These are phyloP conservation scores for Bombus breviceps DNA, from an alignment of 1,140 invertebrate species.

Conservation along the genomic window DNA sequence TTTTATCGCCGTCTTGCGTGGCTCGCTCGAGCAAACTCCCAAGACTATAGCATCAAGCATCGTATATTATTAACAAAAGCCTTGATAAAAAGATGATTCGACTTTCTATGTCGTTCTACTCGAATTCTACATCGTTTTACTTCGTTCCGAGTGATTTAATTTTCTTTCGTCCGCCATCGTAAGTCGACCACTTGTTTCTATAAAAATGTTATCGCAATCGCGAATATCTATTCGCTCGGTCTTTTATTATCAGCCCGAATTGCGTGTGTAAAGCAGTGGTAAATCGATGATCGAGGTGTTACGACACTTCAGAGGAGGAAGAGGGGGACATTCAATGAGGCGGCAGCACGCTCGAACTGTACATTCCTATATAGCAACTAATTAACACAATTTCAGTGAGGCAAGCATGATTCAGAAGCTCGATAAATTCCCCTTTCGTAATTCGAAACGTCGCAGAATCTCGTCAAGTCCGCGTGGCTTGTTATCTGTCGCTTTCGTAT, in stretches of 20 bases:
- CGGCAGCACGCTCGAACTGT: neutral
- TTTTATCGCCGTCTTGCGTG: slow-evolving; percentile 39
- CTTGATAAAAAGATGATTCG: too few species aligned
- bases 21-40: neutral
- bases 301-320: neutral
- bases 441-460: slow-evolving; percentile 28
- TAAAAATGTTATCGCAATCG: too few species aligned
- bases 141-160: too few species aligned
- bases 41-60: neutral
- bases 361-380: slow-evolving; percentile 5
- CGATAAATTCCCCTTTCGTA: slow-evolving; percentile 25
- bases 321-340: too few species aligned
- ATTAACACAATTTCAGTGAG: slow-evolving; percentile 28
- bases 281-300: neutral
- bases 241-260: neutral
- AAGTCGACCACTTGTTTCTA: too few species aligned
- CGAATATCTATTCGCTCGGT: too few species aligned
- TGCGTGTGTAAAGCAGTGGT: too few species aligned
- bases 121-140: too few species aligned
- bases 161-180: too few species aligned
- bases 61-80: too few species aligned
- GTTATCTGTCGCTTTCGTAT: slow-evolving; percentile 49
- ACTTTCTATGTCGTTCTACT: too few species aligned
- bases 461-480: slow-evolving; percentile 9
- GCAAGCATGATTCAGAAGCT: slow-evolving; percentile 22